These are phyloP conservation scores for Chlamydotis undulata DNA, from an alignment of 2,113 vertebrate species.

Conservation along the genomic window DNA sequence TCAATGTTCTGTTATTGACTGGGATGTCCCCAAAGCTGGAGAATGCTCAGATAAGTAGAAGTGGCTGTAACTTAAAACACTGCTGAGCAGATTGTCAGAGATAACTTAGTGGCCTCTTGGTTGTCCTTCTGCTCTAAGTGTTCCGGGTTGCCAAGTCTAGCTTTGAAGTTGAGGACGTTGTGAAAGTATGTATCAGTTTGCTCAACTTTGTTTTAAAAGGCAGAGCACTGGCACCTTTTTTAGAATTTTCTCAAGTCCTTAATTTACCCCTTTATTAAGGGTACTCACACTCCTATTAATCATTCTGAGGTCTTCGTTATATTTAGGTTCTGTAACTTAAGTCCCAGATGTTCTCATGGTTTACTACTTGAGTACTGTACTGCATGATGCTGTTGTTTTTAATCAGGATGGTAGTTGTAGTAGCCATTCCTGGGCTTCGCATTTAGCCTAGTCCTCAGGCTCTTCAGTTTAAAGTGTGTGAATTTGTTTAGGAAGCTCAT, in stretches of 20 bases:
- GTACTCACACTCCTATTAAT: neutral
- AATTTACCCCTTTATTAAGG: neutral
- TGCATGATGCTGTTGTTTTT: neutral
- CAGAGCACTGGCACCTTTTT: neutral
- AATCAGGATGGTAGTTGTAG: neutral
- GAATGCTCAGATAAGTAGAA: neutral
- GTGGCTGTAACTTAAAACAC: neutral
- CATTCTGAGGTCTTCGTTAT: neutral
- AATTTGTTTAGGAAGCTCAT: conserved; percentile 1
- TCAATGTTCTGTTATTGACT: neutral
- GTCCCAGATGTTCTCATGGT: neutral
- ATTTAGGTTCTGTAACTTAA: neutral
- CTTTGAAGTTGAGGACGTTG: neutral
- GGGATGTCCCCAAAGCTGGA: neutral
- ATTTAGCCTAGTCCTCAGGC: neutral
- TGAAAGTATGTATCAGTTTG: neutral
- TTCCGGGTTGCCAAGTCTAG: neutral
- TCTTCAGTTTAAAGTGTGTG: neutral
- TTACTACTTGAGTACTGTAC: neutral
- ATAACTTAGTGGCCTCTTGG: neutral
- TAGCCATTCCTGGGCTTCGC: neutral
- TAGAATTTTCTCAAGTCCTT: neutral
- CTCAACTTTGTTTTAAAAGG: neutral
- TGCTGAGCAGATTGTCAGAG: neutral
- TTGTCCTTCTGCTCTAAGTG: neutral